These are phyloP conservation scores for Lagodon rhomboides DNA, from an alignment of 2,797 vertebrate genomes.

Conservation along the genomic window DNA sequence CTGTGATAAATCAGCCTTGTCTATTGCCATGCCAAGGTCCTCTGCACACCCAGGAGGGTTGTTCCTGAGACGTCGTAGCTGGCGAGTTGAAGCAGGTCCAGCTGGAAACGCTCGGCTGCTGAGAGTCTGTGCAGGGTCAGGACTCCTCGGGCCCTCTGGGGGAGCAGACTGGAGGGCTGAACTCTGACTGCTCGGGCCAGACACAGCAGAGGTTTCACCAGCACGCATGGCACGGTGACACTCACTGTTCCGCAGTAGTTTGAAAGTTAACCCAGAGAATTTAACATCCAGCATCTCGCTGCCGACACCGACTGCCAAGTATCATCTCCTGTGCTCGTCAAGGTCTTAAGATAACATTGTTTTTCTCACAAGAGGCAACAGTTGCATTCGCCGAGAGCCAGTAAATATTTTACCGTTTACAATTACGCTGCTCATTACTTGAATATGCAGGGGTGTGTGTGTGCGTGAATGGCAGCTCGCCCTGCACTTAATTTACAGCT, in stretches of 20 bases:
- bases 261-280: background rate
- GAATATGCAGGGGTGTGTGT: slow-evolving; percentile 12
- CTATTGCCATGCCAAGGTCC: slow-evolving; percentile 22
- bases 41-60: slow-evolving; percentile 14
- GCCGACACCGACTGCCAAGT: background rate
- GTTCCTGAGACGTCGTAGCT: slow-evolving; percentile 38
- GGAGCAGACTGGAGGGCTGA: slow-evolving; percentile 14
- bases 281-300: background rate
- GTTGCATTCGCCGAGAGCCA: background rate
- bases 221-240: background rate
- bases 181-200: slow-evolving; percentile 2
- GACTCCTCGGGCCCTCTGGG: slow-evolving; percentile 13
- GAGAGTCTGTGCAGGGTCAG: slow-evolving; percentile 24
- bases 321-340: slow-evolving; percentile 6
- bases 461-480: slow-evolving; percentile 5
- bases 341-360: slow-evolving; percentile 33
- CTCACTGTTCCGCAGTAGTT: background rate
- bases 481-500: slow-evolving; percentile 56
- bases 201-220: background rate
- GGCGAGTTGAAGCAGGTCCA: slow-evolving; percentile 27
- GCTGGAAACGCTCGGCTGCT: slow-evolving; percentile 27
- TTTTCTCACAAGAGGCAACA: slow-evolving; percentile 15
- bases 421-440: slow-evolving; percentile 46
- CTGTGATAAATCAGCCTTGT: slow-evolving; percentile 29
- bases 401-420: slow-evolving; percentile 38